Evolutionary conservation across 2,888 invertebrate species (phyloP).

Genomic region (Pheosia tremula): DNA sequence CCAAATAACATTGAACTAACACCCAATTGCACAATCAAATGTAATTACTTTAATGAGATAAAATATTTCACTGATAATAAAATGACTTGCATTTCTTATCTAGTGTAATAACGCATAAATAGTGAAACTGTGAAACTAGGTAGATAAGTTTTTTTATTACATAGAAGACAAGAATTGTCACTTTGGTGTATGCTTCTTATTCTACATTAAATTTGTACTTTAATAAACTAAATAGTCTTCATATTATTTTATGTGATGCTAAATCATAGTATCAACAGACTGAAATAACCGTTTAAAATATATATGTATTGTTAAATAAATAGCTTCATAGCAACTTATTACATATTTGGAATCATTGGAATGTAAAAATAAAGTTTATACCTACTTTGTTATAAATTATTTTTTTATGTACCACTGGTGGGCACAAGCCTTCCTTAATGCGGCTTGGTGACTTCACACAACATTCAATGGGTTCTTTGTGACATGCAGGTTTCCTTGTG

Average conservation of each 20-base stretch:
- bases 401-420: no score
- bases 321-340: no score
- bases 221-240: no score
- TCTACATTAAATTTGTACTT: neutral
- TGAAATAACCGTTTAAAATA: no score
- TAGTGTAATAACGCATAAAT: neutral
- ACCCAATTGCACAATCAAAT: conserved; percentile 1
- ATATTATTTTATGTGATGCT: no score
- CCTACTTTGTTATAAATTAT: conserved; percentile 5
- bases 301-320: no score
- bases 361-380: conserved; percentile 8
- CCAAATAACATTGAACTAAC: neutral
- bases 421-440: no score
- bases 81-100: neutral
- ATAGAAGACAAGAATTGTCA: no score
- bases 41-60: neutral
- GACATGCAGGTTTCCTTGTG: no score
- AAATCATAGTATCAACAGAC: no score
- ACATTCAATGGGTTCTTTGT: no score
- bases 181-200: neutral
- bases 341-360: neutral
- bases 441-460: no score
- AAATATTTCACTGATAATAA: neutral
- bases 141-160: neutral
- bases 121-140: neutral